phyloP scores from a whole-genome alignment of 2,113 vertebrate genomes.

The Silurus glanis region DNA sequence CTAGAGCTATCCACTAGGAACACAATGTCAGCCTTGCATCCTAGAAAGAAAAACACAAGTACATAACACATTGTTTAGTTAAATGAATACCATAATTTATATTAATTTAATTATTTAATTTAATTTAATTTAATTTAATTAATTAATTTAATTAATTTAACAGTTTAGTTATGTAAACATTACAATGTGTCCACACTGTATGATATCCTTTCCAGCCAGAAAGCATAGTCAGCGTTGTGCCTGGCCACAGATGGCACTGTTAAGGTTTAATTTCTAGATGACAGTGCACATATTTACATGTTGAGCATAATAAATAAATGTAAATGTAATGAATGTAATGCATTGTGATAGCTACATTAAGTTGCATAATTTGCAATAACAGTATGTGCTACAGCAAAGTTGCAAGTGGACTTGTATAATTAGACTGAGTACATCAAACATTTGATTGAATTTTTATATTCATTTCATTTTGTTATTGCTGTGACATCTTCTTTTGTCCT shows the following conservation, averaged over 20 bases:
- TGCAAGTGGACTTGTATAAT: not conserved
- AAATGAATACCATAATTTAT: too few species aligned
- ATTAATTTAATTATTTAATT: not conserved
- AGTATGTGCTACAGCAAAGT: not conserved
- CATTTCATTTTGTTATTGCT: not conserved
- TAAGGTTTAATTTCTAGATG: not conserved
- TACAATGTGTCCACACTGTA: not conserved
- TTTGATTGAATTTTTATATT: not conserved
- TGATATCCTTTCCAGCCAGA: not conserved
- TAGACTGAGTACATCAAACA: not conserved
- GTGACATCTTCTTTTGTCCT: not conserved
- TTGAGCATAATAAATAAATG: not conserved
- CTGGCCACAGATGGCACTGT: not conserved
- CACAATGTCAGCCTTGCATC: constrained; percentile 78
- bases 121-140: not conserved
- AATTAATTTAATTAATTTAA: not conserved
- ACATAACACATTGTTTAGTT: not conserved
- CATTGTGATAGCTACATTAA: not conserved
- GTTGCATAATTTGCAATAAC: not conserved
- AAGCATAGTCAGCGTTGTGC: not conserved
- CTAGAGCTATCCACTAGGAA: constrained; percentile 80
- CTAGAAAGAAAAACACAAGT: constrained; percentile 58
- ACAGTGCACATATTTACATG: not conserved
- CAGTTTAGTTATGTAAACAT: not conserved
- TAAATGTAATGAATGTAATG: not conserved